phyloP scores from a whole-genome alignment of 1,140 invertebrate species.

The Lutraria rhynchaena region DNA sequence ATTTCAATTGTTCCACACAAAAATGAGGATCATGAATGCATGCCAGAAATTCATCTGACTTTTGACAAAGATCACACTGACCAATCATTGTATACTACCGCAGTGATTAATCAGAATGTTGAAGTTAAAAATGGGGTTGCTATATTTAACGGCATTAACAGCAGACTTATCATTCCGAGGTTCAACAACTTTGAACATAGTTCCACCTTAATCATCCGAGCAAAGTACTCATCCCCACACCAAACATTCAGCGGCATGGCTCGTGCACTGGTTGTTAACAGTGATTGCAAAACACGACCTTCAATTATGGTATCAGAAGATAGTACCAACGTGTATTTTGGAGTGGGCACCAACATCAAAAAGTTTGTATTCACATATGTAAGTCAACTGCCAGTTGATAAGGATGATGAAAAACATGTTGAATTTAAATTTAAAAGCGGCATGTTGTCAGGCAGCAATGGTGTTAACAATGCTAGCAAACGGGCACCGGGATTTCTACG shows the following conservation, averaged over 20 bases:
- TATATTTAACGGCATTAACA: conserved; percentile 64
- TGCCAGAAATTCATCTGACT: conserved; percentile 62
- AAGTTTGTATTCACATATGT: conserved; percentile 46
- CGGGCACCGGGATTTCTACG: background rate
- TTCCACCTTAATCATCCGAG: conserved; percentile 60
- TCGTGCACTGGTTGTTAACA: conserved; percentile 67
- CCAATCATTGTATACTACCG: conserved; percentile 48
- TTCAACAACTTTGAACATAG: conserved; percentile 67
- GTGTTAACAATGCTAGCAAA: background rate
- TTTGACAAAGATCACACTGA: conserved; percentile 51
- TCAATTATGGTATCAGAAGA: conserved; percentile 73
- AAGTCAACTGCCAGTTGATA: background rate
- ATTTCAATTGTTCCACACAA: background rate
- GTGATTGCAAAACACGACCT: conserved; percentile 62
- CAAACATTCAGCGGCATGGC: conserved; percentile 1
- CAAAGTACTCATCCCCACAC: conserved; percentile 62
- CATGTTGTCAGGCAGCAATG: conserved; percentile 8
- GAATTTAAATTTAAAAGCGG: conserved; percentile 19
- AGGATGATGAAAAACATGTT: background rate
- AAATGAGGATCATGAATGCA: conserved; percentile 46
- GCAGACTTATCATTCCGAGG: conserved; percentile 62
- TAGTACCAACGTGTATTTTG: conserved; percentile 74
- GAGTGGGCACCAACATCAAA: conserved; percentile 36
- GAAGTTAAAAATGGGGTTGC: conserved; percentile 59
- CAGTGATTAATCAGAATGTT: conserved; percentile 66